Base-by-base conservation (phyloP, 2,797 vertebrate genomes). In the Prunella strophiata region DNA sequence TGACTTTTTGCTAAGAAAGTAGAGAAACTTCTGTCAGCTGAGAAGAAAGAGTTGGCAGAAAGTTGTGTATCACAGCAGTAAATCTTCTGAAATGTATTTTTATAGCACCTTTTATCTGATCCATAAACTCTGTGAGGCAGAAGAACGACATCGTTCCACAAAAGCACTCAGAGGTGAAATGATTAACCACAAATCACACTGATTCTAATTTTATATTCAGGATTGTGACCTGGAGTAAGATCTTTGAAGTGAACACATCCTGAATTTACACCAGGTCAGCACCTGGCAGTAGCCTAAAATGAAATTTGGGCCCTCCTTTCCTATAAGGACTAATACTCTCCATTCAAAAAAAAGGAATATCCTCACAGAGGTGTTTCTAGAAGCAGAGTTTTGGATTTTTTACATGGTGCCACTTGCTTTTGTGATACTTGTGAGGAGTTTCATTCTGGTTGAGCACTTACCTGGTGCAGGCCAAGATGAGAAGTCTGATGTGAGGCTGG, bases 81-180 rank as follows among this genome's bases (percentile, higher is more conserved):
- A 93, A 91, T 94, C 74, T 91, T 76, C 84, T 73, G 43, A 88
- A 91, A 76, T 79, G 85, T 88, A 63, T 93, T 94, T 94, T 93
- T 88, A 80, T 70, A 93, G 59, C 79, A 90, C 30, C 45, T 93
- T 92, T 92, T 93, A 94, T 91, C 95, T 93, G 91, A 93, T 88
- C 42, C 7, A 3, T 81, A 70, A 91, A 73, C 58, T 89, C 79
- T 15, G 16, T 43, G 85, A 88, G 70, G 85, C 87, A 84, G 85
- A 93, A 92, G 29, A 92, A 55, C 0, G 10, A 88, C 83, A 65
- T 86, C 9, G n/a, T 92, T 89, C 55, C 66, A 75, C 30, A 59
- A 67, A 68, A 91, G 73, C 70, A 32, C 76, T 91, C 55, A 5
- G 70, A 84, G n/a, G 26, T 88, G 76, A 70, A 94, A 89, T 47